Evolutionary conservation across 35 echinoderm and acorn worm genomes (phyloP).

Genomic region (Antedon bifida): DNA sequence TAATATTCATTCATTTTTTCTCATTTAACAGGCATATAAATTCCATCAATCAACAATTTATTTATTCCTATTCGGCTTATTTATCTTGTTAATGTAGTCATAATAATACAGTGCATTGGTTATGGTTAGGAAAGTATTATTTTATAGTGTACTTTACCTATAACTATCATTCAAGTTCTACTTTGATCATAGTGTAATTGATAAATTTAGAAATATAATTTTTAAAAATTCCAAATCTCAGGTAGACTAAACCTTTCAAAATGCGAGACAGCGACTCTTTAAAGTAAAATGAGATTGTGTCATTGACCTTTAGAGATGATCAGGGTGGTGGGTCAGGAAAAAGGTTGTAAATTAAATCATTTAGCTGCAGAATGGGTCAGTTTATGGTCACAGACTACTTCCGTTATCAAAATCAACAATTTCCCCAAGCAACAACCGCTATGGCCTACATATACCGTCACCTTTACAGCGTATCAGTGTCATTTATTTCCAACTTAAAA

Average conservation of each 20-base stretch:
- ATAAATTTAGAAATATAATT: background rate
- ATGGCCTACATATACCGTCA: background rate
- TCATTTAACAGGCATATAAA: no score
- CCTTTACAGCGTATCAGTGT: background rate
- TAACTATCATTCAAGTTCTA: no score
- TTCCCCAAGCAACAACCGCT: background rate
- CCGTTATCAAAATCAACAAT: background rate
- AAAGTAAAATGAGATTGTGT: background rate
- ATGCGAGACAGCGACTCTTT: background rate
- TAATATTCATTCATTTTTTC: no score
- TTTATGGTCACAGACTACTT: background rate
- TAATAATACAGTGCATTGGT: no score
- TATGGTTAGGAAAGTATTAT: no score
- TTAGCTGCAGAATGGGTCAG: background rate
- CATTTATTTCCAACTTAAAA: background rate
- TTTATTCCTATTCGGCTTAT: no score
- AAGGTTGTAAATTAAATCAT: background rate
- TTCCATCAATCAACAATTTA: no score
- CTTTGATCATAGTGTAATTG: background rate
- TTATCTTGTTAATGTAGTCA: no score
- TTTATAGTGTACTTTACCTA: no score
- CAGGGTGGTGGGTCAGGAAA: background rate
- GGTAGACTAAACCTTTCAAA: background rate
- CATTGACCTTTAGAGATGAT: background rate
- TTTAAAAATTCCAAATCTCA: background rate